These are phyloP conservation scores for Diachasma alloeum DNA, from an alignment of 1,140 invertebrate genomes.

Conservation along the genomic window DNA sequence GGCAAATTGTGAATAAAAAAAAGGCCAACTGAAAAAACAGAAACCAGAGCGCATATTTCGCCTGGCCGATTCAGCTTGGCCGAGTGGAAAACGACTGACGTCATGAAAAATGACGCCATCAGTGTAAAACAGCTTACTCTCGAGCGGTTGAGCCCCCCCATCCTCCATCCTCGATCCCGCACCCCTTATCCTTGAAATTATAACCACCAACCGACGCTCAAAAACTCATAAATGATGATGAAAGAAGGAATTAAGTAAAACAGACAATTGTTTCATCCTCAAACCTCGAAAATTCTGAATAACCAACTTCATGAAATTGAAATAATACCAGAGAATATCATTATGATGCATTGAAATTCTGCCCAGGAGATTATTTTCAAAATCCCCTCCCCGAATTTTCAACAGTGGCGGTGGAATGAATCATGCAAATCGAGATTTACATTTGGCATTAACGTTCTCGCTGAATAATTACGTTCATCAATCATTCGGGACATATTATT, in stretches of 20 bases:
- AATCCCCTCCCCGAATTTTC: neutral
- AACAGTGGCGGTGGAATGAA: neutral
- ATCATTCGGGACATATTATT: constrained; percentile 5
- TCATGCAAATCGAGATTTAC: neutral
- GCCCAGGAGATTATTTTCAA: neutral
- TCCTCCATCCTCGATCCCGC: neutral
- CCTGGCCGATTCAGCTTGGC: constrained; percentile 35
- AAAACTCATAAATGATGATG: neutral
- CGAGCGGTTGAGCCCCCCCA: constrained; percentile 23
- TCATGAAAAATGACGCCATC: constrained; percentile 43
- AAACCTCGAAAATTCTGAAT: no score
- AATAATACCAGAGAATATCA: no score
- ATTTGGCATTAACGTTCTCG: neutral
- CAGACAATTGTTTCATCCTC: neutral
- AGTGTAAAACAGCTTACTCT: constrained; percentile 36
- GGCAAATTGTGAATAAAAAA: neutral
- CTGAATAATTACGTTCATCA: neutral
- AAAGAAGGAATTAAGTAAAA: neutral
- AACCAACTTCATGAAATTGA: no score
- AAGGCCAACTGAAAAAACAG: constrained; percentile 1
- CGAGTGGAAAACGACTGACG: constrained; percentile 42
- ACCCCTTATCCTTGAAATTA: neutral
- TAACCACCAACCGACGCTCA: neutral
- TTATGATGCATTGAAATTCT: neutral
- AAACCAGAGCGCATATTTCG: constrained; percentile 19